A percentile compares a stretch with the other conserved stretches of the same genome.
These are phyloP conservation scores for Lasioglossum villosulum DNA, from an alignment of 2,888 invertebrate species.

Conservation along the genomic window DNA sequence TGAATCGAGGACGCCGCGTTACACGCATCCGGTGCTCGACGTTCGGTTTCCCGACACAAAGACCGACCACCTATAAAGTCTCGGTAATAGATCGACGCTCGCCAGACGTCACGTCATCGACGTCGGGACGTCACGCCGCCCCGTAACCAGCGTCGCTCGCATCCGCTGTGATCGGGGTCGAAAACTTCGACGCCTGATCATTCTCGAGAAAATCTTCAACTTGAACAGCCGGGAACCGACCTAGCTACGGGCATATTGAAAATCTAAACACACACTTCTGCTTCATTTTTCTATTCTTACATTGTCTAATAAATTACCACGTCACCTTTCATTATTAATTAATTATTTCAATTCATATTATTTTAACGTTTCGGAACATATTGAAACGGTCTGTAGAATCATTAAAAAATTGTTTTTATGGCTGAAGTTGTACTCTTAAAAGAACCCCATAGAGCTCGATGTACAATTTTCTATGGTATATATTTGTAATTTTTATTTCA, in stretches of 20 bases:
- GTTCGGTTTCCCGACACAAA: conserved; percentile 32
- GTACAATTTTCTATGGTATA: too few species aligned
- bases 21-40: conserved; percentile 35
- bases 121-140: conserved; percentile 19
- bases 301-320: background rate
- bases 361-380: too few species aligned
- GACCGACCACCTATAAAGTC: conserved; percentile 33
- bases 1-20: conserved; percentile 26
- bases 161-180: conserved; percentile 21
- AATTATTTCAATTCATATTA: background rate
- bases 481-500: too few species aligned
- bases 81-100: conserved; percentile 38
- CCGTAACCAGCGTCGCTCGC: conserved; percentile 15
- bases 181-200: background rate
- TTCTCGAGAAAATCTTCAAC: background rate
- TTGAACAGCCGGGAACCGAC: background rate
- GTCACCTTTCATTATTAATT: too few species aligned
- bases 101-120: conserved; percentile 30
- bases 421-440: too few species aligned
- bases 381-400: too few species aligned
- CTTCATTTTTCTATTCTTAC: background rate
- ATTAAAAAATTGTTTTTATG: too few species aligned
- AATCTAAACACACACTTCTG: background rate
- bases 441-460: too few species aligned
- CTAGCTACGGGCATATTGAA: background rate